Base-by-base conservation (phyloP, 2,113 vertebrate genomes). In the Sorex fumeus region DNA sequence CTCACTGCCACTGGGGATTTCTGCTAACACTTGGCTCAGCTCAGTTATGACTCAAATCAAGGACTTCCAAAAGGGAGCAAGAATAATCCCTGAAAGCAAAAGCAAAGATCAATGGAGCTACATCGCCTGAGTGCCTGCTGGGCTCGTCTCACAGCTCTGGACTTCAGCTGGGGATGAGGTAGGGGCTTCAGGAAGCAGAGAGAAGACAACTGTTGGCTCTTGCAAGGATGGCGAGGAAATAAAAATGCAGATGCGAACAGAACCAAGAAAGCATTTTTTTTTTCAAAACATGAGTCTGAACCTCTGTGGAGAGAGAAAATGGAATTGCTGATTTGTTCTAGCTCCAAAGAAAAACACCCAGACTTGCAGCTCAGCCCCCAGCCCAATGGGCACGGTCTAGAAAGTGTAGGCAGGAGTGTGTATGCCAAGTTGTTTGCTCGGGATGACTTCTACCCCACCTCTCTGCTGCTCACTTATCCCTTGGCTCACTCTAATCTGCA, bases 201-300 rank as follows among this genome's bases (percentile, higher is more conserved):
- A 76, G 60, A 6, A 40, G 34, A 9, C 3, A 15, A 32, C 25
- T 36, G 45, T n/a, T 74, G 86, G 77, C 36, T 84, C 77, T 91
- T 75, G 71, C 53, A 88, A 30, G 34, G 70, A 32, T 1, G 12
- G 6, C 82, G 27, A 92, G 81, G 87, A 78, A 84, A 91, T 43
- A 27, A 75, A 91, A 87, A 64, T n/a, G 27, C 34, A 78, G 94
- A 75, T 82, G 86, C 79, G 90, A 85, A 84, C 19, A 80, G 57
- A 72, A 47, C 79, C 25, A 47, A 93, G 69, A 82, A 88, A 32
- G 19, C 64, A 69, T 86, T 28, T 50, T 50, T 50, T 50, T 88
- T 92, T 92, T 91, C 43, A 72, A 81, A 93, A 86, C 62, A 69
- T 19, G 12, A 85, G 25, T 57, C 4, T 9, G 53, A 60, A 25